These are phyloP conservation scores for Polypterus senegalus DNA, from an alignment of 2,113 vertebrate species.

Conservation along the genomic window DNA sequence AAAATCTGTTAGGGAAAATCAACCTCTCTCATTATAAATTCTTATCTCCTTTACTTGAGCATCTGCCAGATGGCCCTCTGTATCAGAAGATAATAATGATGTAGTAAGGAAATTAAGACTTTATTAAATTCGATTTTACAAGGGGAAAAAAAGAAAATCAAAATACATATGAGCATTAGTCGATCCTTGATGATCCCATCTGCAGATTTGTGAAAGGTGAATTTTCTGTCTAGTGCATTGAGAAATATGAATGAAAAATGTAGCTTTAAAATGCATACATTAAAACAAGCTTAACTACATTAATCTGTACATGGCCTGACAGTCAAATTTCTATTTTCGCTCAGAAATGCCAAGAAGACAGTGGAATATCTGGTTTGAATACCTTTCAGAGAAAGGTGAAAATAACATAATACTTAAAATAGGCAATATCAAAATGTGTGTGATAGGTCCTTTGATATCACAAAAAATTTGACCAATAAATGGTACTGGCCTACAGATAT, in stretches of 20 bases:
- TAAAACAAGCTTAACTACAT: conserved; percentile 29
- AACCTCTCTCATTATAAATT: conserved; percentile 52
- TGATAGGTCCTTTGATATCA: no score
- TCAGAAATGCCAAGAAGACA: no score
- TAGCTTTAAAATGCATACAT: conserved; percentile 28
- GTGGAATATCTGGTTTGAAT: no score
- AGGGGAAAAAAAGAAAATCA: conserved; percentile 30
- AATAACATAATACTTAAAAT: no score
- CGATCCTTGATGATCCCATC: conserved; percentile 47
- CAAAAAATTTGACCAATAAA: no score
- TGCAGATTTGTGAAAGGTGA: conserved; percentile 40
- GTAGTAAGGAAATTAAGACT: conserved; percentile 58
- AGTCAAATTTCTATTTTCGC: no score
- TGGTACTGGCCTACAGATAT: no score
- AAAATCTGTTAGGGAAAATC: conserved; percentile 46
- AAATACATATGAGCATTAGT: conserved; percentile 43
- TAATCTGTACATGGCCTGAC: conserved; percentile 33
- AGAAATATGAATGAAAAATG: conserved; percentile 30
- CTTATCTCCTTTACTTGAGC: conserved; percentile 52
- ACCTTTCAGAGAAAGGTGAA: no score
- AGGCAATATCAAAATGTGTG: no score
- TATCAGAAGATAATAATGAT: conserved; percentile 63
- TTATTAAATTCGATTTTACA: conserved; percentile 56
- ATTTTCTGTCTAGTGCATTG: conserved; percentile 27
- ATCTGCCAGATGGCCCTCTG: conserved; percentile 54